Evolutionary conservation across 2,888 invertebrate species (phyloP).

Genomic region (Xestia sexstrigata): DNA sequence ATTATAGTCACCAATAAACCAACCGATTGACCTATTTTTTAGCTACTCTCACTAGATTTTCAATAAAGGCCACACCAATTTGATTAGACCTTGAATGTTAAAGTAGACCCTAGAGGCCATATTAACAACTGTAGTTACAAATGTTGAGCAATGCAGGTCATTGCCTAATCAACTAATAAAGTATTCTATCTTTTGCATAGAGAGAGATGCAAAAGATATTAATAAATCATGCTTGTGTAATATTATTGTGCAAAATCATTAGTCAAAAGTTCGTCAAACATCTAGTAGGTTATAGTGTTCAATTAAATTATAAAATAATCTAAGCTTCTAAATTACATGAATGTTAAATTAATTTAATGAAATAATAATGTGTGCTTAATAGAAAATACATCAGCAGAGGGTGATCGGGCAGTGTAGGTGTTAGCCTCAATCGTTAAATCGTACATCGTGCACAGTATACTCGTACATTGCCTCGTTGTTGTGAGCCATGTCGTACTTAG

Average conservation of each 20-base stretch:
- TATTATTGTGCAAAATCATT: slow-evolving; percentile 33
- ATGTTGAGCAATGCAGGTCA: slow-evolving; percentile 54
- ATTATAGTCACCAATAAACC: slow-evolving; percentile 47
- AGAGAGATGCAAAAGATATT: slow-evolving; percentile 30
- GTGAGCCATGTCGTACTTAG: slow-evolving; percentile 86
- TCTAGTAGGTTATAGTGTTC: not conserved
- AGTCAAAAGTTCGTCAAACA: not conserved
- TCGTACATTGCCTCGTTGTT: slow-evolving; percentile 80
- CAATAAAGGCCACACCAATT: slow-evolving; percentile 59
- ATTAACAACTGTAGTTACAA: slow-evolving; percentile 45
- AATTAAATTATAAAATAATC: not conserved
- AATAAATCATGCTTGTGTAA: slow-evolving; percentile 46
- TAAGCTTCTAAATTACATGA: slow-evolving; percentile 6
- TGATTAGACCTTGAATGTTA: slow-evolving; percentile 58
- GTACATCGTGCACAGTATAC: slow-evolving; percentile 79
- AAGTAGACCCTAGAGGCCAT: slow-evolving; percentile 54
- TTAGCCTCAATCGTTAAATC: slow-evolving; percentile 74
- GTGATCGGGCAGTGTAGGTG: slow-evolving; percentile 79
- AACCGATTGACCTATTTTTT: slow-evolving; percentile 34
- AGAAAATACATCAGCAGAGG: slow-evolving; percentile 69
- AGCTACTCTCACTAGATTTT: slow-evolving; percentile 46
- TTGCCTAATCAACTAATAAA: slow-evolving; percentile 51
- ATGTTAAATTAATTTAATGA: not conserved
- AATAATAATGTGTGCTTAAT: slow-evolving; percentile 21
- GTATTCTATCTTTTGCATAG: slow-evolving; percentile 26